These are phyloP conservation scores for Orthosia cruda DNA, from an alignment of 2,888 invertebrate species.

Conservation along the genomic window DNA sequence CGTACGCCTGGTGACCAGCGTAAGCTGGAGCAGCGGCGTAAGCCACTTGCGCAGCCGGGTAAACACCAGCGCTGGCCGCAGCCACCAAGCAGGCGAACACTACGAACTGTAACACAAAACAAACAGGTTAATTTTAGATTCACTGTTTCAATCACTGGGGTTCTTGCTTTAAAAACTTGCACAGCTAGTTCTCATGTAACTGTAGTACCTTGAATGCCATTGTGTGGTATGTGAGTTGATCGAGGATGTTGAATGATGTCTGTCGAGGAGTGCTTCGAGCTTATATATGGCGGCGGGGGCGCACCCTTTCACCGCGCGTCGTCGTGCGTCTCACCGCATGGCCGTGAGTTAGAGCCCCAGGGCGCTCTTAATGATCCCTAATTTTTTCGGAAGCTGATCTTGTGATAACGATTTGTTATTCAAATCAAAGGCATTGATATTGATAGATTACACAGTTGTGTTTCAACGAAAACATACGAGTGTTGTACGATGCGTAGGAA, in stretches of 20 bases:
- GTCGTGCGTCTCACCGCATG: constrained; percentile 74
- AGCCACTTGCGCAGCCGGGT: constrained; percentile 79
- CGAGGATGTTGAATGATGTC: constrained; percentile 87
- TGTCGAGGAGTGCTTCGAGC: constrained; percentile 81
- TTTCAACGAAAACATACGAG: not conserved
- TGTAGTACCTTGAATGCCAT: constrained; percentile 89
- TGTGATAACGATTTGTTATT: constrained; percentile 25
- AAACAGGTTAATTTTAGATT: constrained; percentile 42
- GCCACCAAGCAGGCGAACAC: constrained; percentile 85
- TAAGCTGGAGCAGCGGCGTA: constrained; percentile 71
- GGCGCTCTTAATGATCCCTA: constrained; percentile 74
- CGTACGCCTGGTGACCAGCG: constrained; percentile 66
- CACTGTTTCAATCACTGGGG: constrained; percentile 3
- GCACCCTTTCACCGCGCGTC: constrained; percentile 88
- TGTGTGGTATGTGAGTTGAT: constrained; percentile 81
- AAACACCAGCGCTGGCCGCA: constrained; percentile 82
- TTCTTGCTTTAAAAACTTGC: constrained; percentile 14
- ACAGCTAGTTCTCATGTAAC: constrained; percentile 2
- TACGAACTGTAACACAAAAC: constrained; percentile 82
- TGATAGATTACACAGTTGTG: not conserved
- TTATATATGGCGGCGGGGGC: constrained; percentile 86
- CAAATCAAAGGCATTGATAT: constrained; percentile 5
- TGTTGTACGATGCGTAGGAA: too few relatives aligned
- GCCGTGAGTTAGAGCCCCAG: constrained; percentile 85
- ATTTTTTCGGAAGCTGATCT: constrained; percentile 58